A percentile compares a stretch with the other conserved stretches of the same genome.
These are phyloP conservation scores for Lamellibrachia satsuma DNA, from an alignment of 2,888 invertebrate genomes.

Conservation along the genomic window DNA sequence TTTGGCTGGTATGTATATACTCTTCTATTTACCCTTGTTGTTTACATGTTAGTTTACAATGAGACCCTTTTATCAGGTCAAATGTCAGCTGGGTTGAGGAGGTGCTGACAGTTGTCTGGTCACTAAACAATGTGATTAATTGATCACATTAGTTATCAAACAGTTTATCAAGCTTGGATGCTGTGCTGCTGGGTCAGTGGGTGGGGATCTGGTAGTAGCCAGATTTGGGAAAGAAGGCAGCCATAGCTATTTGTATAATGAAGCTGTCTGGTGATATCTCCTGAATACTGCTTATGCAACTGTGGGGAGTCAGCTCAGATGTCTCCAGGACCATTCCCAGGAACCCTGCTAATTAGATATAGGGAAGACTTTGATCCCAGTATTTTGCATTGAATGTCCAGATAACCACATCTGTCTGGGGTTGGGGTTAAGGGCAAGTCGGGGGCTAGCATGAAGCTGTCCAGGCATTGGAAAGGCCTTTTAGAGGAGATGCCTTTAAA, in stretches of 20 bases:
- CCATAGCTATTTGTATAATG: neutral
- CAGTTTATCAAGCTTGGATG: neutral
- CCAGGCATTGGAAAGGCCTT: too few species aligned
- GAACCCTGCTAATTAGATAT: neutral
- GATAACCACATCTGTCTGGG: neutral
- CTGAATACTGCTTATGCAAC: neutral
- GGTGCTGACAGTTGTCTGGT: neutral
- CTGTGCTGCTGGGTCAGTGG: neutral
- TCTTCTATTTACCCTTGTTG: neutral
- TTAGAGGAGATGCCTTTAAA: too few species aligned
- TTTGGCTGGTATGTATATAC: neutral
- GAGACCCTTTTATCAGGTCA: neutral
- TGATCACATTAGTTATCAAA: neutral
- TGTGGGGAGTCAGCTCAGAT: neutral
- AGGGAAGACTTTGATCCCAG: neutral
- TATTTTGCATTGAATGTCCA: neutral
- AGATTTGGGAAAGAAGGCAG: neutral
- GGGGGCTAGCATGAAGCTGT: too few species aligned
- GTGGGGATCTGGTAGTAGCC: neutral
- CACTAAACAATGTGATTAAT: slow-evolving; percentile 13
- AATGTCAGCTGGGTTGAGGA: neutral
- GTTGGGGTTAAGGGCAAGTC: neutral
- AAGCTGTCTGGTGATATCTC: neutral
- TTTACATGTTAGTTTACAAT: neutral
- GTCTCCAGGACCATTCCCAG: neutral